Evolutionary conservation across 2,888 invertebrate species (phyloP).

Genomic region (Disparrhopalites patrizii): DNA sequence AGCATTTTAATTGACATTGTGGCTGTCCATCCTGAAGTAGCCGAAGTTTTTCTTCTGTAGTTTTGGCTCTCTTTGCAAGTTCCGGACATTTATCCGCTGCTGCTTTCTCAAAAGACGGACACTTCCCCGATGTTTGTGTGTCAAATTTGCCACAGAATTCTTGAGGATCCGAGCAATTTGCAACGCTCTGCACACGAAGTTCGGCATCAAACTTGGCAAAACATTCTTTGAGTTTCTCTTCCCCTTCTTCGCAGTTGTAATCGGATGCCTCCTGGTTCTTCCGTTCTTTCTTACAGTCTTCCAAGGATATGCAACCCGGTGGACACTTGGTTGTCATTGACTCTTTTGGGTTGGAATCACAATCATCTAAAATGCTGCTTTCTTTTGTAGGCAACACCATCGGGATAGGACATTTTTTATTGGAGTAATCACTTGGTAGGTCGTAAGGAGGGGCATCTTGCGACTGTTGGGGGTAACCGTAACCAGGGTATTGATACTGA

Average conservation of each 20-base stretch:
- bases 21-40: neutral
- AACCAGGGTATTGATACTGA: too few species aligned
- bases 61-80: neutral
- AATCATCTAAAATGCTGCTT: too few species aligned
- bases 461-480: too few species aligned
- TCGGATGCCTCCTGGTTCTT: neutral
- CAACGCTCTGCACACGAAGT: neutral
- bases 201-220: neutral
- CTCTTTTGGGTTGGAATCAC: too few species aligned
- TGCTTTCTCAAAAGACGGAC: neutral
- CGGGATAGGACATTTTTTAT: too few species aligned
- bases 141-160: neutral
- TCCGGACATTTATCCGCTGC: neutral
- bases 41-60: neutral
- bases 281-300: neutral
- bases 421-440: too few species aligned
- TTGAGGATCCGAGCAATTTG: neutral
- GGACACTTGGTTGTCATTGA: too few species aligned
- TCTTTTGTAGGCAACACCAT: too few species aligned
- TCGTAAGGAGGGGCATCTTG: too few species aligned
- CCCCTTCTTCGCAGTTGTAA: neutral
- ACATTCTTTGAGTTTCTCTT: neutral
- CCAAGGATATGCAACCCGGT: neutral
- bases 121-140: neutral
- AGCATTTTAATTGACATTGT: conserved; percentile 13